Conservation (phyloP, 2,113 vertebrate species). For the Calonectris borealis region DNA sequence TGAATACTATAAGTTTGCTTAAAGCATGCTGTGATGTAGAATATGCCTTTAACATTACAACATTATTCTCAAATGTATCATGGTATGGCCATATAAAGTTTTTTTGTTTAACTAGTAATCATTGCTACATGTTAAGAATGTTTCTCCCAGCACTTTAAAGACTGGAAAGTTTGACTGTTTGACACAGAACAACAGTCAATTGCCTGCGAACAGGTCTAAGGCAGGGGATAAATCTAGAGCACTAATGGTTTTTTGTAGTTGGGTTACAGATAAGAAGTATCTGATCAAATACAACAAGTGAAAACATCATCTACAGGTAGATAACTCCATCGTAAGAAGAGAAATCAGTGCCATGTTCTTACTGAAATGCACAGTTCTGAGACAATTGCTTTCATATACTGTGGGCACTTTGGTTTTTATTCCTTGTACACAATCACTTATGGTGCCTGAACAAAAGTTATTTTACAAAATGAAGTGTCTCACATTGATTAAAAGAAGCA, state of each 20-base stretch:
- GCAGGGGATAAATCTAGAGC: neutral
- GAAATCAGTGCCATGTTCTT: neutral
- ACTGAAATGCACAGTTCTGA: neutral
- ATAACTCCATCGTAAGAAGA: neutral
- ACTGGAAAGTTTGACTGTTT: neutral
- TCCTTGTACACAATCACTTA: neutral
- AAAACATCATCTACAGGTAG: neutral
- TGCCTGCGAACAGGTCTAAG: neutral
- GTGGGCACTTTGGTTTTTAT: neutral
- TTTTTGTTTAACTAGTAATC: neutral
- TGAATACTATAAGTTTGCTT: constrained; percentile 57
- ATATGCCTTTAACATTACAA: constrained; percentile 1
- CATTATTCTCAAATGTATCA: neutral
- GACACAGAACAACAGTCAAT: neutral
- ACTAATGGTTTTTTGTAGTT: neutral
- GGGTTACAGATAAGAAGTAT: neutral
- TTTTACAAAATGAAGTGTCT: neutral
- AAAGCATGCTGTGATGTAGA: neutral
- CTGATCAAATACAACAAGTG: neutral
- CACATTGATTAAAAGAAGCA: neutral
- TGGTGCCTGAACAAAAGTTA: neutral
- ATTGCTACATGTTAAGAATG: neutral
- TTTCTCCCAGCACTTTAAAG: neutral
- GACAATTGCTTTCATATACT: neutral
- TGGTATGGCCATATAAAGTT: neutral